Conservation (phyloP, 2,888 invertebrate species). For the Branchellion lobata region DNA sequence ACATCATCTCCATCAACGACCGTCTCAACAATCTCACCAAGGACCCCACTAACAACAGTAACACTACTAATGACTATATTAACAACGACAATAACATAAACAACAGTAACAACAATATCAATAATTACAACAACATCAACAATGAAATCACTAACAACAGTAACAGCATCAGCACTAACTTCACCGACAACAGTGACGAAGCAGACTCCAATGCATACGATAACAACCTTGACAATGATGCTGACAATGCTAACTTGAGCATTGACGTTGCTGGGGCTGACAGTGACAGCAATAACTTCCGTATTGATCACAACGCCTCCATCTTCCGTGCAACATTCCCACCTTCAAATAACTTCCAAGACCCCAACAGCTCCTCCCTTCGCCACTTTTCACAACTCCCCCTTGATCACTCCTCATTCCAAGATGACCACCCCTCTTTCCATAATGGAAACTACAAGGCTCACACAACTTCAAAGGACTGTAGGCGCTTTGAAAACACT, state of each 20-base stretch:
- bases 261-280: background rate
- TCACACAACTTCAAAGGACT: too few species aligned
- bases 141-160: background rate
- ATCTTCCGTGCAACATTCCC: too few species aligned
- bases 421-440: too few species aligned
- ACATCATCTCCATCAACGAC: background rate
- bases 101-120: background rate
- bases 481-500: too few species aligned
- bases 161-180: background rate
- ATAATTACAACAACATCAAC: background rate
- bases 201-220: background rate
- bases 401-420: too few species aligned
- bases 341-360: too few species aligned
- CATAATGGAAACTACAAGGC: too few species aligned
- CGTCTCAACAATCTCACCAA: background rate
- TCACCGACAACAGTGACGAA: background rate
- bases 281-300: background rate
- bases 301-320: too few species aligned
- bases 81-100: background rate
- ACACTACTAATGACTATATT: background rate
- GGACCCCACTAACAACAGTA: background rate
- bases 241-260: background rate
- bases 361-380: too few species aligned
- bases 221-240: background rate
- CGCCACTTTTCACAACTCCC: too few species aligned